These are phyloP conservation scores for Orgyia antiqua DNA, from an alignment of 2,888 invertebrate species.

Conservation along the genomic window DNA sequence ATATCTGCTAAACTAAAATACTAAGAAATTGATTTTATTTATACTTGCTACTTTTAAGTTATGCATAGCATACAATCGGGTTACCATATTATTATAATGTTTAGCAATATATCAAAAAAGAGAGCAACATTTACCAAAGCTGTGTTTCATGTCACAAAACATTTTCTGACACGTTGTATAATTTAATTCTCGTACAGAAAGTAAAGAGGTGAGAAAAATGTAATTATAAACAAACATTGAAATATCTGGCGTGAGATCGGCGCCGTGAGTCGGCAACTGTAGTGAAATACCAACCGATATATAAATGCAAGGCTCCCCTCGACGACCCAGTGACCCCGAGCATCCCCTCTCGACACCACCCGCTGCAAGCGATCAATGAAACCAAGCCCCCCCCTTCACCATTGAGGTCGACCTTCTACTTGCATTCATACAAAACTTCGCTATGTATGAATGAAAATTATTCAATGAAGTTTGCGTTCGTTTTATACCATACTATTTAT, in stretches of 20 bases:
- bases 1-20: no score
- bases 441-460: constrained; percentile 43
- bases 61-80: constrained; percentile 19
- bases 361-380: constrained; percentile 60
- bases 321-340: constrained; percentile 60
- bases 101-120: constrained; percentile 13
- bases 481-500: constrained; percentile 15
- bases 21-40: no score
- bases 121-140: constrained; percentile 21
- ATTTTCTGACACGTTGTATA: constrained; percentile 34
- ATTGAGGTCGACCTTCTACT: constrained; percentile 37
- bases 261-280: constrained; percentile 27
- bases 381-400: constrained; percentile 33
- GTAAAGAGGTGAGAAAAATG: constrained; percentile 31
- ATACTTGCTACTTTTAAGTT: no score
- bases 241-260: constrained; percentile 29
- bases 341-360: constrained; percentile 27
- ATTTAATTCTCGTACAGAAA: constrained; percentile 29
- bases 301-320: constrained; percentile 25
- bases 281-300: constrained; percentile 20
- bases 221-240: constrained; percentile 31
- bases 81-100: constrained; percentile 23
- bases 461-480: constrained; percentile 25
- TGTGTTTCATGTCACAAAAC: constrained; percentile 31
- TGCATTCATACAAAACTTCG: constrained; percentile 44